These are phyloP conservation scores for Agrilus cyanescens DNA, from an alignment of 2,888 invertebrate species.

Conservation along the genomic window DNA sequence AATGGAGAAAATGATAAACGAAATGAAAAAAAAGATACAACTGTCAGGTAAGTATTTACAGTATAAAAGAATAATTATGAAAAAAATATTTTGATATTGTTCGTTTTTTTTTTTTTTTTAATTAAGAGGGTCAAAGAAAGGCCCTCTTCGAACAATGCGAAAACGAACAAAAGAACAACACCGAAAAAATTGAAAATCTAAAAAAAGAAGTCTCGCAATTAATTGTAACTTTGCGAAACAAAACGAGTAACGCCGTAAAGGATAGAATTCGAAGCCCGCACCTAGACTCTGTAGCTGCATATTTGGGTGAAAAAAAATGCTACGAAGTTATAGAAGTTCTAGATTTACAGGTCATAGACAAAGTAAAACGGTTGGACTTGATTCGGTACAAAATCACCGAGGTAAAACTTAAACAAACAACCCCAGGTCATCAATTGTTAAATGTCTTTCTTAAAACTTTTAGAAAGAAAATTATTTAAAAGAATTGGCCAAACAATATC, in stretches of 20 bases:
- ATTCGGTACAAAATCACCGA: conserved; percentile 56
- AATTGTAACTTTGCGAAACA: conserved; percentile 46
- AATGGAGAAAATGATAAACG: conserved; percentile 66
- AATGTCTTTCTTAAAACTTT: conserved; percentile 13
- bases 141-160: conserved; percentile 73
- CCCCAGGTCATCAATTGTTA: background rate
- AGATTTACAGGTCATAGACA: conserved; percentile 59
- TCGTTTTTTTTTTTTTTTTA: conserved; percentile 1
- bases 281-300: conserved; percentile 31
- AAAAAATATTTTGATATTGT: background rate
- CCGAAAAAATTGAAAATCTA: conserved; percentile 54
- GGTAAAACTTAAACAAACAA: conserved; percentile 23
- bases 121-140: conserved; percentile 71
- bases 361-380: conserved; percentile 61
- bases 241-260: conserved; percentile 35
- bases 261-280: conserved; percentile 20
- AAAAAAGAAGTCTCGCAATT: conserved; percentile 63
- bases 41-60: conserved; percentile 50
- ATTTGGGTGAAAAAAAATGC: conserved; percentile 37
- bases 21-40: conserved; percentile 78
- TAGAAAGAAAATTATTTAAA: conserved; percentile 45
- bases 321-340: conserved; percentile 43
- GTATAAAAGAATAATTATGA: background rate
- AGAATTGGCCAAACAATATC: conserved; percentile 48
- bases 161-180: conserved; percentile 58